A percentile compares a stretch with the other conserved stretches of the same genome.
These are phyloP conservation scores for Molorchus minor DNA, from an alignment of 2,888 invertebrate genomes.

Conservation along the genomic window DNA sequence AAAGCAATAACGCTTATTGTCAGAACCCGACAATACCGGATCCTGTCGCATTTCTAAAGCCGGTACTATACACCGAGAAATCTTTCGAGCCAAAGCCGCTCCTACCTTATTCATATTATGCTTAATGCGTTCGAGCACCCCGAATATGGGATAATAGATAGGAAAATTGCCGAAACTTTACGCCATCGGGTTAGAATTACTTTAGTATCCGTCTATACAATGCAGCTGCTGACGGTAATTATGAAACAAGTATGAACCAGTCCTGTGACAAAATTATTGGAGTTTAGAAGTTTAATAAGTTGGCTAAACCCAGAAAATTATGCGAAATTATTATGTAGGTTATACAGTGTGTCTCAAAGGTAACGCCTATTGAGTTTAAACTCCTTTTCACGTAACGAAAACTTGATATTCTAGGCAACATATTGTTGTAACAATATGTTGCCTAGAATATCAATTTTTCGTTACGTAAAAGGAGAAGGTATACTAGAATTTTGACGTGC, in stretches of 20 bases:
- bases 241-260: neutral
- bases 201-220: slow-evolving; percentile 17
- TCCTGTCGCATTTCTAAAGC: slow-evolving; percentile 10
- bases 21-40: neutral
- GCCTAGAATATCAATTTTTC: too few species aligned
- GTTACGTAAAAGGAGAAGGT: too few species aligned
- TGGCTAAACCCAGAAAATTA: neutral
- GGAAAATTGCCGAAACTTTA: slow-evolving; percentile 22
- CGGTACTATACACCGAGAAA: slow-evolving; percentile 1
- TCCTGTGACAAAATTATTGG: neutral
- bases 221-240: slow-evolving; percentile 21
- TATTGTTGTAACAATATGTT: too few species aligned
- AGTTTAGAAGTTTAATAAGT: neutral
- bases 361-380: too few species aligned
- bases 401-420: too few species aligned
- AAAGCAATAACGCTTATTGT: slow-evolving; percentile 1
- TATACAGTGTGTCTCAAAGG: too few species aligned
- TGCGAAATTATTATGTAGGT: too few species aligned
- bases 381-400: too few species aligned
- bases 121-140: slow-evolving; percentile 9
- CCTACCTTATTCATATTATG: slow-evolving; percentile 16
- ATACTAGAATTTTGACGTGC: too few species aligned
- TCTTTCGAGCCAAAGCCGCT: slow-evolving; percentile 1
- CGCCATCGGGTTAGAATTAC: slow-evolving; percentile 13
- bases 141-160: slow-evolving; percentile 25